Conservation (phyloP, 2,113 vertebrate genomes). For the Emydura subglobosa region DNA sequence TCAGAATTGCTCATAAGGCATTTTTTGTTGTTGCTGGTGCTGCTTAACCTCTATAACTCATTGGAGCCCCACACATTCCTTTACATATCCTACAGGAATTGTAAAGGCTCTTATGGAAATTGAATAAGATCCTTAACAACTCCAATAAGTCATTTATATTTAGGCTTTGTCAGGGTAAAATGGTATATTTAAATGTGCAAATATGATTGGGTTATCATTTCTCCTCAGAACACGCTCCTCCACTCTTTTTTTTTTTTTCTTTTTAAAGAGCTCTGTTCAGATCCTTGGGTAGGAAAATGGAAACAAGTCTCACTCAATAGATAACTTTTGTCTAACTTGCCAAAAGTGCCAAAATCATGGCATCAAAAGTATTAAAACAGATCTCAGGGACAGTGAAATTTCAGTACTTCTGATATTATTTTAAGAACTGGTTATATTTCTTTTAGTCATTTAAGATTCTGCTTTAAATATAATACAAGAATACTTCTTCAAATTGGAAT, state of each 20-base stretch:
- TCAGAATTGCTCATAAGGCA: background rate
- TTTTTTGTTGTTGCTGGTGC: background rate
- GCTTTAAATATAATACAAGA: background rate
- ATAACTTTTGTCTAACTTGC: background rate
- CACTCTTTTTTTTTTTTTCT: background rate
- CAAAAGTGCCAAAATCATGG: constrained; percentile 28
- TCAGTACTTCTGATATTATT: constrained; percentile 26
- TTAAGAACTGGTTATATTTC: background rate
- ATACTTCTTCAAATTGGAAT: constrained; percentile 45
- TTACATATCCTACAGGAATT: background rate
- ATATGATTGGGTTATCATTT: constrained; percentile 33
- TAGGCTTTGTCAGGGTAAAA: background rate
- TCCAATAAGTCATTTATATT: background rate
- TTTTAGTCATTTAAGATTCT: background rate
- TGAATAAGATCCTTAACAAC: background rate
- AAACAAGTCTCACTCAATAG: background rate
- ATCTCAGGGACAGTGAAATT: constrained; percentile 41
- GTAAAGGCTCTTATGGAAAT: background rate
- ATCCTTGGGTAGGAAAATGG: background rate
- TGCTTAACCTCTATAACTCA: background rate
- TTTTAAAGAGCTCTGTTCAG: background rate
- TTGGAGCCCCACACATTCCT: background rate
- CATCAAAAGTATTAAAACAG: constrained; percentile 6
- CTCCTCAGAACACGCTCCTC: constrained; percentile 6
- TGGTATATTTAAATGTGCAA: background rate